Conservation (phyloP, 1,140 invertebrate genomes). For the Aradophagus sp. region DNA sequence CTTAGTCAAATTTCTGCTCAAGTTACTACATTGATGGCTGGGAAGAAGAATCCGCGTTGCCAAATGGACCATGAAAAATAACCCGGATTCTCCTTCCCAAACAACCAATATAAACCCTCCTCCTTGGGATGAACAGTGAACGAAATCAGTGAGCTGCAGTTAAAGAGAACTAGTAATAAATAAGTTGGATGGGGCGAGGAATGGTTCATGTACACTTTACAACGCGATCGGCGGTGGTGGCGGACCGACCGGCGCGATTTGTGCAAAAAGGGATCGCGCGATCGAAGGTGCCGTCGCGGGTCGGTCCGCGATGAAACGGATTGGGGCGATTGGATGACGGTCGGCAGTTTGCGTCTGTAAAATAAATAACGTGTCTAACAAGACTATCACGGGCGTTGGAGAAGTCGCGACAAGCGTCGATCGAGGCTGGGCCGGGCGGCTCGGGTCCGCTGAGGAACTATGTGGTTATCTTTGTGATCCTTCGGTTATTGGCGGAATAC, state of each 20-base stretch:
- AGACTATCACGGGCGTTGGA: constrained; percentile 73
- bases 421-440: constrained; percentile 43
- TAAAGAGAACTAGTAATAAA: constrained; percentile 55
- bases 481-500: constrained; percentile 29
- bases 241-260: neutral
- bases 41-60: no score
- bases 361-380: constrained; percentile 72
- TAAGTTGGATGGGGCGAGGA: constrained; percentile 55
- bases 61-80: no score
- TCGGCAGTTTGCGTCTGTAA: constrained; percentile 69
- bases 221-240: constrained; percentile 33
- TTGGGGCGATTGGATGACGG: constrained; percentile 46
- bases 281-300: neutral
- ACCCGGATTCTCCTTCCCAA: no score
- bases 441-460: constrained; percentile 47
- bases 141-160: constrained; percentile 45
- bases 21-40: no score
- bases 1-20: no score
- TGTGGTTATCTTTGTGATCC: constrained; percentile 48
- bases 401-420: constrained; percentile 48
- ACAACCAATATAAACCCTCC: no score
- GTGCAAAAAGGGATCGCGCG: no score
- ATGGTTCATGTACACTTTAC: constrained; percentile 59
- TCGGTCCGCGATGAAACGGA: constrained; percentile 43
- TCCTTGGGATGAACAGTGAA: no score